These are phyloP conservation scores for Omphaloscelis lunosa DNA, from an alignment of 2,888 invertebrate genomes.

Conservation along the genomic window DNA sequence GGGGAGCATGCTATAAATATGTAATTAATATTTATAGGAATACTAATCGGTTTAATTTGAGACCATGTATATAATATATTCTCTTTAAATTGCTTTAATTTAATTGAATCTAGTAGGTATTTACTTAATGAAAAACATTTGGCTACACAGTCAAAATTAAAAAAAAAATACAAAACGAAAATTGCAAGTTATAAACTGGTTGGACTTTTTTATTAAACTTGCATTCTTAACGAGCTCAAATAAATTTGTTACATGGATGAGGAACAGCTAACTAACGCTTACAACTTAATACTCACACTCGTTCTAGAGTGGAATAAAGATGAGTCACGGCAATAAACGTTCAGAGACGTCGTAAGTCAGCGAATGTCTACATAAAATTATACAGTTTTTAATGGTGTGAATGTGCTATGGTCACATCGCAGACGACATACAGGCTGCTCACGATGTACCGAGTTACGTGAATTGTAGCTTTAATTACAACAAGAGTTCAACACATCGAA, in stretches of 20 bases:
- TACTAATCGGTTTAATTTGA: constrained; percentile 35
- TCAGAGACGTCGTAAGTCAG: constrained; percentile 58
- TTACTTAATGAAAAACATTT: constrained; percentile 9
- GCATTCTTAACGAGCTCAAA: constrained; percentile 54
- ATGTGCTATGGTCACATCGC: constrained; percentile 71
- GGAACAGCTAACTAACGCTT: constrained; percentile 55
- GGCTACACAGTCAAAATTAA: neutral
- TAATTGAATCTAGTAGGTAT: constrained; percentile 19
- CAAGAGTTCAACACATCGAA: constrained; percentile 73
- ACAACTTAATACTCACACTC: constrained; percentile 52
- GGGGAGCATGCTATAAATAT: constrained; percentile 41
- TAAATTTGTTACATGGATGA: constrained; percentile 56
- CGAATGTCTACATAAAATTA: constrained; percentile 66
- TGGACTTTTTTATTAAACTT: constrained; percentile 39
- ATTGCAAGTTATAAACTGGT: constrained; percentile 48
- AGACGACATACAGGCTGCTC: constrained; percentile 65
- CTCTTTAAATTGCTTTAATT: constrained; percentile 34
- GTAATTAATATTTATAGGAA: constrained; percentile 54
- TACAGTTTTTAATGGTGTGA: constrained; percentile 83
- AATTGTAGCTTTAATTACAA: constrained; percentile 81
- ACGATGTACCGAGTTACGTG: constrained; percentile 70
- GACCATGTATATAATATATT: constrained; percentile 10
- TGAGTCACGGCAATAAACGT: constrained; percentile 77
- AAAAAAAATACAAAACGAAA: constrained; percentile 52
- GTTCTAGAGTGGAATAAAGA: constrained; percentile 69